Conservation (phyloP, 2,797 vertebrate genomes). For the Brotula barbata region DNA sequence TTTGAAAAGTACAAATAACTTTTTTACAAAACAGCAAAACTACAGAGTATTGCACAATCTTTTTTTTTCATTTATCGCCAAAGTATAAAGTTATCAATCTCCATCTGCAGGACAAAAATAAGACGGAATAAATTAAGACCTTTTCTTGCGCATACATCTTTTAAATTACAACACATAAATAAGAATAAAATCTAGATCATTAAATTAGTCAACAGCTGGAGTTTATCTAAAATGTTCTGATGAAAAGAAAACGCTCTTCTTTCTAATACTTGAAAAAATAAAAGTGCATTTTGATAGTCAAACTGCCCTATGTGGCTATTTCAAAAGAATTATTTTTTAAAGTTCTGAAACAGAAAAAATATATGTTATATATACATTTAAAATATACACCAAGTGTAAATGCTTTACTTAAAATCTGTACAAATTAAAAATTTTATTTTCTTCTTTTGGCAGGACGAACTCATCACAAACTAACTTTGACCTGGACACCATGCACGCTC, state of each 20-base stretch:
- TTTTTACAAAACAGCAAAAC: constrained; percentile 95
- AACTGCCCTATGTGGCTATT: constrained; percentile 61
- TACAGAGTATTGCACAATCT: constrained; percentile 96
- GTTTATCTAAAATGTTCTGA: constrained; percentile 54
- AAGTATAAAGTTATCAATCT: constrained; percentile 86
- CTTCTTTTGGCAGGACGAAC: constrained; percentile 79
- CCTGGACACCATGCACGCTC: constrained; percentile 41
- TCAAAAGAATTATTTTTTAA: constrained; percentile 37
- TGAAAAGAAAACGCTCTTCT: constrained; percentile 50
- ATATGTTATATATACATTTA: constrained; percentile 72
- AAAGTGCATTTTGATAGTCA: constrained; percentile 76
- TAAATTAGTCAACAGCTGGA: constrained; percentile 75
- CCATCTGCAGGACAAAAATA: constrained; percentile 74
- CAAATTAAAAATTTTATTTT: constrained; percentile 70
- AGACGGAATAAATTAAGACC: constrained; percentile 81
- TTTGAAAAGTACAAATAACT: constrained; percentile 89
- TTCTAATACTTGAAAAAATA: constrained; percentile 75
- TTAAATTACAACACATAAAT: constrained; percentile 81
- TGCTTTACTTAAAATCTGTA: constrained; percentile 70
- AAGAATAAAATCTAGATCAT: constrained; percentile 75
- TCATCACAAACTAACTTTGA: constrained; percentile 66
- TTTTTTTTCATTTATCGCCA: constrained; percentile 90
- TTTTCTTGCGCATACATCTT: constrained; percentile 73
- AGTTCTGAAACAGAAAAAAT: constrained; percentile 70
- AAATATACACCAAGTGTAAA: constrained; percentile 74